Conservation (phyloP, 64 coral and sea anemone species). For the Orbicella faveolata region DNA sequence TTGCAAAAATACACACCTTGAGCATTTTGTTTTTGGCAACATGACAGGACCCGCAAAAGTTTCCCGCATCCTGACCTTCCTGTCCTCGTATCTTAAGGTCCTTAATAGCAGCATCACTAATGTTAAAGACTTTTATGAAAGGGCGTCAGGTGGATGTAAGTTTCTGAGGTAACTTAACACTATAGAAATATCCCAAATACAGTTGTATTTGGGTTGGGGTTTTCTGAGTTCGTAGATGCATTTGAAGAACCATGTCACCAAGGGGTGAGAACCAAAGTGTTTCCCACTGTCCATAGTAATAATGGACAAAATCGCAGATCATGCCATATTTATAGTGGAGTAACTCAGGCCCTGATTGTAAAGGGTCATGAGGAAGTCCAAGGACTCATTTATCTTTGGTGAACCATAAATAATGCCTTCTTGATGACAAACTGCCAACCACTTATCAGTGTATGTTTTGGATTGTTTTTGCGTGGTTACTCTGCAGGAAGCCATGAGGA, state of each 20-base stretch:
- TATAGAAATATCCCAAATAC: constrained; percentile 50
- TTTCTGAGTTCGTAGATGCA: constrained; percentile 18
- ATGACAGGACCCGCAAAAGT: too few relatives aligned
- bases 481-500: not conserved
- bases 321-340: constrained; percentile 34
- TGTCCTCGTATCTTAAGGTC: too few relatives aligned
- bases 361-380: too few relatives aligned
- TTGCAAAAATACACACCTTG: too few relatives aligned
- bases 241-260: constrained; percentile 28
- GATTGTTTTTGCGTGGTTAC: not conserved
- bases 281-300: not conserved
- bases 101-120: too few relatives aligned
- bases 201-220: constrained; percentile 35
- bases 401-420: too few relatives aligned
- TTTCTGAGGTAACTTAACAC: constrained; percentile 35
- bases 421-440: not conserved
- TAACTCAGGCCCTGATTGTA: too few relatives aligned
- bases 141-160: constrained; percentile 2
- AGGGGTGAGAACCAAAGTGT: constrained; percentile 32
- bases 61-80: too few relatives aligned
- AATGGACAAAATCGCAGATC: constrained; percentile 42
- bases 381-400: too few relatives aligned
- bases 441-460: not conserved
- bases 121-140: too few relatives aligned
- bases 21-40: too few relatives aligned